Conservation (phyloP, 1,140 invertebrate genomes). For the Conus betulinus region DNA sequence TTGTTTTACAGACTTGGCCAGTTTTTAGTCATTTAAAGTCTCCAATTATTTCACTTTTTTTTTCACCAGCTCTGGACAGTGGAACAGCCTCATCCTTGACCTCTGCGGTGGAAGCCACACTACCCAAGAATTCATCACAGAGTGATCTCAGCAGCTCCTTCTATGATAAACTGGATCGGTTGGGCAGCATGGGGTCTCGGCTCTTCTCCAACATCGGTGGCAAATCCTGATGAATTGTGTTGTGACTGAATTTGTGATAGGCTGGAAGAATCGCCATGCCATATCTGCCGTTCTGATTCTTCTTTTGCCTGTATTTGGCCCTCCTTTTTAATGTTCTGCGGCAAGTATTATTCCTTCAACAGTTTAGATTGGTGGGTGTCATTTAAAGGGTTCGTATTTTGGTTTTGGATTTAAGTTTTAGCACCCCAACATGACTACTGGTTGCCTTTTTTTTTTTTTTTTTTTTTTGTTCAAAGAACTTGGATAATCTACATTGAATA, state of each 20-base stretch:
- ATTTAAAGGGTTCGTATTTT: too few relatives aligned
- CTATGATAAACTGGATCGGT: slow-evolving; percentile 66
- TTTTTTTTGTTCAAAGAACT: too few relatives aligned
- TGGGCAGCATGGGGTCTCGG: slow-evolving; percentile 60
- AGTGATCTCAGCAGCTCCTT: slow-evolving; percentile 61
- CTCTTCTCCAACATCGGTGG: slow-evolving; percentile 68
- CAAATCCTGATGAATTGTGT: slow-evolving; percentile 48
- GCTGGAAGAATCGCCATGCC: too few relatives aligned
- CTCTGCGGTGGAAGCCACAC: slow-evolving; percentile 62
- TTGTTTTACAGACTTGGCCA: not conserved
- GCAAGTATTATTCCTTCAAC: too few relatives aligned
- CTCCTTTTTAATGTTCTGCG: too few relatives aligned
- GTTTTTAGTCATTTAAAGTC: not conserved
- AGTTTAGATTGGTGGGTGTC: too few relatives aligned
- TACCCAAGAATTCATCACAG: slow-evolving; percentile 56
- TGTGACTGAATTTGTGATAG: not conserved
- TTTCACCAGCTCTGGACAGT: slow-evolving; percentile 37
- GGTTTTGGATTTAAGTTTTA: too few relatives aligned
- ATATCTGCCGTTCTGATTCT: too few relatives aligned
- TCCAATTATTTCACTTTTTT: not conserved
- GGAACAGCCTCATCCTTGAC: slow-evolving; percentile 47
- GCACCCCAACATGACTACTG: too few relatives aligned
- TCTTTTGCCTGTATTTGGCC: too few relatives aligned
- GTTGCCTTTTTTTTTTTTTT: too few relatives aligned
- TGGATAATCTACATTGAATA: too few relatives aligned